A percentile compares a stretch with the other conserved stretches of the same genome.
Evolutionary conservation across 1,140 invertebrate species (phyloP).

Genomic region (Melanaphis sacchari): DNA sequence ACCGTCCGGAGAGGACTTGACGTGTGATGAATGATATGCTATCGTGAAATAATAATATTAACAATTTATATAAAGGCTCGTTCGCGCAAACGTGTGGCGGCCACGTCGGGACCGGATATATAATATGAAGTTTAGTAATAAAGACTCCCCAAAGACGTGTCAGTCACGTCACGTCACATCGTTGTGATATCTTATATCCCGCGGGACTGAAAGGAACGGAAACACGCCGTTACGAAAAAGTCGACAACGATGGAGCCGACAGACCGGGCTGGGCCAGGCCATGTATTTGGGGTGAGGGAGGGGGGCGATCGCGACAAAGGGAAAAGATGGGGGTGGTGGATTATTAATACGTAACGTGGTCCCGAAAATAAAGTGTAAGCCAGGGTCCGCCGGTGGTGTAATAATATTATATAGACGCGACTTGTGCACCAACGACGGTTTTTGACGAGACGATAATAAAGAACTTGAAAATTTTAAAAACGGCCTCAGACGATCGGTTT

Average conservation of each 20-base stretch:
- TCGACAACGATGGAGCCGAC: neutral
- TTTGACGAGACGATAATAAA: neutral
- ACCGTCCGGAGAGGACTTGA: neutral
- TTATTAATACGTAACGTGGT: neutral
- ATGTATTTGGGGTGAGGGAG: neutral
- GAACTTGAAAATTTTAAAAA: neutral
- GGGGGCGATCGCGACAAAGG: too few relatives aligned
- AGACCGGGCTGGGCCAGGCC: neutral
- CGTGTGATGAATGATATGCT: slow-evolving; percentile 34
- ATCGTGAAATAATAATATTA: slow-evolving; percentile 41
- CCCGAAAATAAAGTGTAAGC: neutral
- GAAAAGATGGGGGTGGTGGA: neutral
- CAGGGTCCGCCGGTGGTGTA: neutral
- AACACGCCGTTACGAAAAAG: neutral
- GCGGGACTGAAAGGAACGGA: neutral
- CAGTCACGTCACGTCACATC: neutral
- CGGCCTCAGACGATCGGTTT: neutral
- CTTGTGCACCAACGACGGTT: neutral
- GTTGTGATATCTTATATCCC: slow-evolving; percentile 40
- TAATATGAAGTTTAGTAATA: slow-evolving; percentile 45
- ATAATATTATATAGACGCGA: neutral
- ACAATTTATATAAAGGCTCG: neutral
- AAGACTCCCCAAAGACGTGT: slow-evolving; percentile 45
- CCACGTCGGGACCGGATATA: neutral
- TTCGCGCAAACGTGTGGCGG: neutral